Evolutionary conservation across 2,113 vertebrate species (phyloP).

Genomic region (Charadrius vociferus): DNA sequence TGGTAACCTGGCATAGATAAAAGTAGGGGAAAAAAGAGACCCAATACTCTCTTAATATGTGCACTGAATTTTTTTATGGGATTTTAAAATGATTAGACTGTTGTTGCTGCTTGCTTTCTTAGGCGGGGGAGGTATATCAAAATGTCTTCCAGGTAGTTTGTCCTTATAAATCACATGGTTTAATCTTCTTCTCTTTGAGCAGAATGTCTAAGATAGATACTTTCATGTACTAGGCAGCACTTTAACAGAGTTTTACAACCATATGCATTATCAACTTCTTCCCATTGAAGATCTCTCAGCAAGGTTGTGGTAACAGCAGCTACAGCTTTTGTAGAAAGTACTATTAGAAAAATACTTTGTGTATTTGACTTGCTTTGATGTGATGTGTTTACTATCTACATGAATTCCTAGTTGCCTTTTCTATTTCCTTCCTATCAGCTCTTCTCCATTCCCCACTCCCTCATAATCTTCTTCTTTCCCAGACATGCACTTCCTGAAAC

Average conservation of each 20-base stretch:
- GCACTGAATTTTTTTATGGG: not conserved
- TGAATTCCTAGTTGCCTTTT: not conserved
- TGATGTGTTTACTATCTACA: not conserved
- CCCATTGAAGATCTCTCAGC: not conserved
- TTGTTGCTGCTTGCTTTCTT: not conserved
- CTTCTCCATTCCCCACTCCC: not conserved
- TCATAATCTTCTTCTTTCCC: not conserved
- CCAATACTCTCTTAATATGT: not conserved
- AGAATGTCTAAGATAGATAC: not conserved
- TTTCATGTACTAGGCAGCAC: not conserved
- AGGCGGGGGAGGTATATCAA: not conserved
- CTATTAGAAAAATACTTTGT: not conserved
- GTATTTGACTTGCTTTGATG: not conserved
- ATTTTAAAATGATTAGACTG: not conserved
- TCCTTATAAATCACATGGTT: not conserved
- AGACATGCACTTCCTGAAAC: not conserved
- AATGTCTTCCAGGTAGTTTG: not conserved
- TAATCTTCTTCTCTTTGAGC: not conserved
- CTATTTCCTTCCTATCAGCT: not conserved
- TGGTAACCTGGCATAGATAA: constrained; percentile 60
- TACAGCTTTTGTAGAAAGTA: not conserved
- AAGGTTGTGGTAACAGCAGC: not conserved
- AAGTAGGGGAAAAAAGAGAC: constrained; percentile 1
- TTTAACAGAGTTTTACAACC: not conserved
- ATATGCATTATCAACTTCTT: not conserved